These are phyloP conservation scores for Axis porcinus DNA, from an alignment of 2,113 vertebrate species.

Conservation along the genomic window DNA sequence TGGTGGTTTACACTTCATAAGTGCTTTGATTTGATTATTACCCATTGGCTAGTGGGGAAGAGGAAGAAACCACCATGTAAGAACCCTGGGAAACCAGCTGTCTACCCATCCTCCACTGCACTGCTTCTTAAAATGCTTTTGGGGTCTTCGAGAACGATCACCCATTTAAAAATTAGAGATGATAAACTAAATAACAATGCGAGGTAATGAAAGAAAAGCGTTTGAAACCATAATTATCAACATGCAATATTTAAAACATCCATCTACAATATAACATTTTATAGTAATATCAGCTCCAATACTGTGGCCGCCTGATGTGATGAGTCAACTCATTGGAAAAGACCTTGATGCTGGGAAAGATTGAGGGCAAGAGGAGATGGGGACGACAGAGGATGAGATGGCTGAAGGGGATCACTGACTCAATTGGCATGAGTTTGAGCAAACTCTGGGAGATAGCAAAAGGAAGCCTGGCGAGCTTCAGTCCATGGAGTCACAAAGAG, in stretches of 20 bases:
- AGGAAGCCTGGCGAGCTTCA: background rate
- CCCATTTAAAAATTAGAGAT: background rate
- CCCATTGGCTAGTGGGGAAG: background rate
- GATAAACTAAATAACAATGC: background rate
- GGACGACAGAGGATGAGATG: background rate
- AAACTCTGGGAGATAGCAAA: background rate
- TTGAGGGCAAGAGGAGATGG: background rate
- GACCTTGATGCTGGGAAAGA: background rate
- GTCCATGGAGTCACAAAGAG: background rate
- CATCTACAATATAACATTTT: slow-evolving; percentile 23
- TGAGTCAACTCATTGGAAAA: background rate
- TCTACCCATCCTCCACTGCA: too few species aligned
- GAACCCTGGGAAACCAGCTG: background rate
- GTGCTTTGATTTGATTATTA: background rate
- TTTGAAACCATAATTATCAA: background rate
- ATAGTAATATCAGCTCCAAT: background rate
- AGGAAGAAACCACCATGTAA: background rate
- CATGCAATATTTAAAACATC: background rate
- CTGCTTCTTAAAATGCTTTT: background rate
- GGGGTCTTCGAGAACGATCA: background rate
- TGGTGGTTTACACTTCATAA: background rate
- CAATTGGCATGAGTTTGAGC: background rate
- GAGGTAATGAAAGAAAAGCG: background rate
- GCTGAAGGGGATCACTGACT: background rate
- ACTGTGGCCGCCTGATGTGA: background rate